Evolutionary conservation across 1,140 invertebrate species (phyloP), one percentile per base, ranked within the genome.

Genomic region (Drosophila insularis): DNA sequence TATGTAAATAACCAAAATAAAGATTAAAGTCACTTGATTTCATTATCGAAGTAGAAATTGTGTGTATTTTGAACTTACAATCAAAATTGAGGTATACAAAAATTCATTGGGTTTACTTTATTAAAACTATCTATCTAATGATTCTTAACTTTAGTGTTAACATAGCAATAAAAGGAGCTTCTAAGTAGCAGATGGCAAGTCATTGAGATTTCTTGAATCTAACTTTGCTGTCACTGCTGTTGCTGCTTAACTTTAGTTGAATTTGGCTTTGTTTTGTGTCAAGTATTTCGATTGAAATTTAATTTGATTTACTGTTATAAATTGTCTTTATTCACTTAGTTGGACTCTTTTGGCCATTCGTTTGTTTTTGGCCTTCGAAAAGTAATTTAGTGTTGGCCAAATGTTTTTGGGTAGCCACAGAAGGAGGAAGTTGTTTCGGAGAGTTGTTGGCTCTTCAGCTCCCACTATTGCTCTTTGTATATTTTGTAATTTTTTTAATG

Each of bases 401-500:
- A 86, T 74, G 86, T 78, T 81, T 77, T 74, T 14, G 63, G 81
- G 19, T 39, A 72, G 66, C 81, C 81, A 35, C 81, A 78, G 78
- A 67, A 27, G 68, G 77, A 79, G 68, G 35, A 13, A 37, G 35
- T 13, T 37, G 35, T 11, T 27, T 27, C 10, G 11, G 11, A 37
- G 35, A 14, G 27, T 11, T 27, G 8, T 11, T 27, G 5, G 46
- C 21, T 14, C 35, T 40, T 0, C 63, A 21, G 17, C 14, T 14
- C 17, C 21, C 21, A 17, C 56, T 50, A 56, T 58, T 55, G 14
- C 14, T 43, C 43, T 71, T 27, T 65, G 75, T 89, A 80, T 74
- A 87, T 89, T 89, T 89, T 89, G 84, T 89, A 89, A 89, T 89
- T 89, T 89, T 89, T 89, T 85, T 89, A 89, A 89, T 89, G 84